Evolutionary conservation across 2,888 invertebrate species (phyloP).

Genomic region (Pardosa pseudoannulata): DNA sequence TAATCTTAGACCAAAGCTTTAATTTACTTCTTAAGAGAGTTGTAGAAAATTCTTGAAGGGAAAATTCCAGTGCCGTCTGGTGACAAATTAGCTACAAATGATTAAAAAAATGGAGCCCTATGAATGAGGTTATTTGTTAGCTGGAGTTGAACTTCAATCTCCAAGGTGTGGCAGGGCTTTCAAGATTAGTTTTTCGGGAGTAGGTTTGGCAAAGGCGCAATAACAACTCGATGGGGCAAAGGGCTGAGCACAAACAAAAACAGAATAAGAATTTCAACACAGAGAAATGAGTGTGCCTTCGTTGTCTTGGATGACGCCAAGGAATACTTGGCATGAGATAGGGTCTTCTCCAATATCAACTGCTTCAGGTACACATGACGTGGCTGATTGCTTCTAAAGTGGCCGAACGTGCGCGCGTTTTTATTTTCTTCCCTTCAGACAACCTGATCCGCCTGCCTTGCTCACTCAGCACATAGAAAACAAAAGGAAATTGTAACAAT

Average conservation of each 20-base stretch:
- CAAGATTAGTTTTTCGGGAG: constrained; percentile 2
- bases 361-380: constrained; percentile 43
- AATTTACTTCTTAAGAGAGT: not conserved
- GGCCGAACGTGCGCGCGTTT: constrained; percentile 42
- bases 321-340: constrained; percentile 47
- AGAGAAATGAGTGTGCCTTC: constrained; percentile 37
- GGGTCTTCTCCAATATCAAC: constrained; percentile 41
- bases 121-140: constrained; percentile 18
- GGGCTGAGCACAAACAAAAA: constrained; percentile 20
- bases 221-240: constrained; percentile 23
- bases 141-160: not conserved
- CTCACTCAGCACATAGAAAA: constrained; percentile 16
- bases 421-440: constrained; percentile 6
- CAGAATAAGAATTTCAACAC: constrained; percentile 16
- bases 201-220: constrained; percentile 38
- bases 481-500: constrained; percentile 9
- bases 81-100: not conserved
- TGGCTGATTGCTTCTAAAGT: constrained; percentile 61
- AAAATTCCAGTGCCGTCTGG: not conserved
- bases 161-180: constrained; percentile 3
- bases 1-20: no score
- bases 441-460: constrained; percentile 33
- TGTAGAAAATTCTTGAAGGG: not conserved
- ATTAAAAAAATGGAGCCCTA: not conserved
- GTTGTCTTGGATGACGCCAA: constrained; percentile 51